Evolutionary conservation across 2,888 invertebrate genomes (phyloP), one percentile per base, ranked within the genome.

Genomic region (Pollenia amentaria): DNA sequence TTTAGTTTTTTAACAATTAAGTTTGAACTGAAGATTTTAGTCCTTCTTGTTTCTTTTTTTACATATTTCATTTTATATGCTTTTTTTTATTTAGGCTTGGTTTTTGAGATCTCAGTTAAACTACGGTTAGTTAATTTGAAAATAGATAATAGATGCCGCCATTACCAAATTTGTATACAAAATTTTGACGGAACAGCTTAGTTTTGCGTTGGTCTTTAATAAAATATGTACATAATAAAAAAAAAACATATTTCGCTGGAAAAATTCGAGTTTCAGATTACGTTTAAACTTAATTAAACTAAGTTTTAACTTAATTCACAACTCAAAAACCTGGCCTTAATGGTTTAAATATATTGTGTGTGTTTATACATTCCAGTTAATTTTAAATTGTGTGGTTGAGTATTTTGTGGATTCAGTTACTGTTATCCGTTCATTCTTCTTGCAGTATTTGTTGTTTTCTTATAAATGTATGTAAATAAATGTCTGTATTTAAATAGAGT

Each of bases 291-390:
- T n/a, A n/a, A n/a, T n/a, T n/a, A n/a, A n/a, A n/a, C n/a, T n/a
- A n/a, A n/a, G n/a, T n/a, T n/a, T n/a, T n/a, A n/a, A n/a, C n/a
- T n/a, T n/a, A n/a, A n/a, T n/a, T n/a, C n/a, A n/a, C n/a, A n/a
- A n/a, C n/a, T n/a, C n/a, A n/a, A n/a, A n/a, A n/a, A n/a, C n/a
- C n/a, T n/a, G n/a, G n/a, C n/a, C n/a, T 73, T 80, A 65, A 51
- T 64, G 51, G 65, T 11, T 69, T 62, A 40, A 8, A 46, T 51
- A 14, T 64, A n/a, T 44, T 44, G 57, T 57, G 46, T 72, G 46
- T 65, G 16, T 62, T 79, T 67, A 51, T 55, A 57, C 21, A 42
- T 79, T 64, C 42, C 72, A 73, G 75, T 85, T 64, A 53, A 42
- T 57, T 76, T 40, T 62, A 80, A 67, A 69, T 48, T 78, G 21